These are phyloP conservation scores for Subanguina moxae DNA, from an alignment of 1,140 invertebrate species.

Conservation along the genomic window DNA sequence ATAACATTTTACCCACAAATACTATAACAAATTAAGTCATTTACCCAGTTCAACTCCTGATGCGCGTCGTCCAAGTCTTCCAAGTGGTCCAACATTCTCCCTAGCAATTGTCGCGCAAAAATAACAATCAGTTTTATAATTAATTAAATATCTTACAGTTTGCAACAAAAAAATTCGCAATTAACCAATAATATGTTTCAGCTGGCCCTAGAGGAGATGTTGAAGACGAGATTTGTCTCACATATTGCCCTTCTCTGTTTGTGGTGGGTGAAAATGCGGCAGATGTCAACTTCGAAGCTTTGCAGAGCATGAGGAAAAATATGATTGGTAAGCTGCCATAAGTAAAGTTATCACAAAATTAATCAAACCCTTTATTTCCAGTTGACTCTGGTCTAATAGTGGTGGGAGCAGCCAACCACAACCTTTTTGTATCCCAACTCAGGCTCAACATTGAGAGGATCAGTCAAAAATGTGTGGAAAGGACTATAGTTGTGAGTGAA, in stretches of 20 bases:
- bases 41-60: no score
- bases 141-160: no score
- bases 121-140: no score
- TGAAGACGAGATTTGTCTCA: constrained; percentile 37
- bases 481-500: constrained; percentile 34
- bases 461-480: constrained; percentile 36
- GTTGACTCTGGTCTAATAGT: constrained; percentile 34
- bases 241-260: constrained; percentile 38
- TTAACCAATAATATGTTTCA: no score
- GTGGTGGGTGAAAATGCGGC: constrained; percentile 37
- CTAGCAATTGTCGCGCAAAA: no score
- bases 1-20: no score
- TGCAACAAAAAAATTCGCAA: no score
- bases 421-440: constrained; percentile 37
- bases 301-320: constrained; percentile 27
- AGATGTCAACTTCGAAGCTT: constrained; percentile 29
- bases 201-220: constrained; percentile 33
- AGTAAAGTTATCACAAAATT: no score
- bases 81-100: no score
- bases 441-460: constrained; percentile 32
- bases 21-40: no score
- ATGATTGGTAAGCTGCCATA: constrained; percentile 34
- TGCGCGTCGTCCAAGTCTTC: no score
- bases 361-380: no score
- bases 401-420: constrained; percentile 36